Evolutionary conservation across 2,113 vertebrate species (phyloP).

Genomic region (Gallinago paraguaiae): DNA sequence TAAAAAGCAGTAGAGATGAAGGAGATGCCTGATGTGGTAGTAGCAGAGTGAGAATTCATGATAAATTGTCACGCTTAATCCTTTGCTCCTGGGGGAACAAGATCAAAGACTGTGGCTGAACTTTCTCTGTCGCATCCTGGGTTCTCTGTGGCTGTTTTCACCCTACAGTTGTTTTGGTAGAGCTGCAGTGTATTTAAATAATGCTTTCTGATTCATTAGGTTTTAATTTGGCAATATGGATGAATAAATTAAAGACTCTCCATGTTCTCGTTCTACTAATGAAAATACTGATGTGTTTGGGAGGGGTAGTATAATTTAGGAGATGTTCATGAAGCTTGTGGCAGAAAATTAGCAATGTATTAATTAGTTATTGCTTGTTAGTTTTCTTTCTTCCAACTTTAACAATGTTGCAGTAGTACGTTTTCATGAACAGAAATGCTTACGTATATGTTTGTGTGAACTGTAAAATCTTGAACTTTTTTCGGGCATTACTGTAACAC

Average conservation of each 20-base stretch:
- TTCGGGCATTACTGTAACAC: not conserved
- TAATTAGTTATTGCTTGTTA: not conserved
- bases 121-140: not conserved
- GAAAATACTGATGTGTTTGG: not conserved
- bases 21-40: not conserved
- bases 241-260: not conserved
- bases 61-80: not conserved
- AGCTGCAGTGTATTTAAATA: not conserved
- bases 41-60: not conserved
- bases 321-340: not conserved
- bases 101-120: not conserved
- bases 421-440: not conserved
- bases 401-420: not conserved
- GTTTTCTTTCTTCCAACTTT: not conserved
- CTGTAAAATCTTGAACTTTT: not conserved
- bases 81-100: not conserved
- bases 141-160: not conserved
- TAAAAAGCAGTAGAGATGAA: not conserved
- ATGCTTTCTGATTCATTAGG: not conserved
- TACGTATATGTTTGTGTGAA: not conserved
- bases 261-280: not conserved
- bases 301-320: not conserved
- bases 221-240: not conserved
- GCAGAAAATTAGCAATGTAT: not conserved
- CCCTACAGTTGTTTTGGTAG: not conserved